Evolutionary conservation across 2,888 invertebrate species (phyloP), one percentile per base, ranked within the genome.

Genomic region (Allacma fusca): DNA sequence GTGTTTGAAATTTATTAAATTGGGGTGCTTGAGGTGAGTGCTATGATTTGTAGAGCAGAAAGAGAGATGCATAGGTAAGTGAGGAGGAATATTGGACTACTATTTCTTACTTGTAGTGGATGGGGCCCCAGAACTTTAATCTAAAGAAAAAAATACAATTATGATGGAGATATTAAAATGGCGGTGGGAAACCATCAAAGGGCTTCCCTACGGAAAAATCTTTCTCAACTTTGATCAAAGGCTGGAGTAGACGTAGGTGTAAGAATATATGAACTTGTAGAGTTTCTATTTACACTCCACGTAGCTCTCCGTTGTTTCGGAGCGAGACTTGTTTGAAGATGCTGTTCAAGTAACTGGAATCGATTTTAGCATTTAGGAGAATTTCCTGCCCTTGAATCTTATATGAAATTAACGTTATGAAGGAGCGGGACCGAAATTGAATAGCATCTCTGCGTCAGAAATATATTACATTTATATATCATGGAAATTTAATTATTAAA

Each of bases 361-460:
- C 50, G 50, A 50, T 50, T 50, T 50, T 50, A 50, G 50, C n/a
- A 50, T 50, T 50, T 50, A 50, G 16, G 50, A 19, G n/a, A 50
- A 50, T 50, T 50, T 50, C 50, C 50, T 50, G 50, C n/a, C 50
- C 50, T 50, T 50, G 50, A 50, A n/a, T 19, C 16, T 50, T 50
- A 19, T 50, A 50, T 50, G 50, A 12, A 50, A 50, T 50, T 12
- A 12, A 16, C 2, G 50, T 5, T 12, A 19, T 50, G 19, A 50
- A 50, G 50, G 50, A 50, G n/a, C 16, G 50, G 19, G 50, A 5
- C 50, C 50, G 19, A n/a, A 50, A 50, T 50, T 50, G 7, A 50
- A 50, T 50, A 50, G 19, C 2, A 50, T 9, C 50, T 50, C 16
- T 16, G 16, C 19, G 19, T 50, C 50, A 50, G n/a, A 13, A 13